Evolutionary conservation across 1,140 invertebrate species (phyloP).

Genomic region (Pissodes strobi): DNA sequence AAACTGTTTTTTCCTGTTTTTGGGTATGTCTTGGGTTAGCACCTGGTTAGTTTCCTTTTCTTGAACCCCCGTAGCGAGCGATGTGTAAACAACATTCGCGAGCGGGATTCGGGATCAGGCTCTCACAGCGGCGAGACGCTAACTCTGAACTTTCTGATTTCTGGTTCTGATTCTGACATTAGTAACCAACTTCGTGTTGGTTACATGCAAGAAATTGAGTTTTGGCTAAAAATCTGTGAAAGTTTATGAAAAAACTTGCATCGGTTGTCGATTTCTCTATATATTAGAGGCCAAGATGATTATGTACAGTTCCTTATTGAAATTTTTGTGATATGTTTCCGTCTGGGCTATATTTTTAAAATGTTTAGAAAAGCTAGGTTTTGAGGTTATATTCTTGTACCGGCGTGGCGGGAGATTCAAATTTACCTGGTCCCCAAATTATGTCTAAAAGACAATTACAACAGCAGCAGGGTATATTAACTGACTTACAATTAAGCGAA

Average conservation of each 20-base stretch:
- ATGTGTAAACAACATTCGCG: too few relatives aligned
- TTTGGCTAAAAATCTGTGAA: not conserved
- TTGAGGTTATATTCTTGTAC: constrained; percentile 1
- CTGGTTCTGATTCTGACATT: too few relatives aligned
- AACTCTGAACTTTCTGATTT: too few relatives aligned
- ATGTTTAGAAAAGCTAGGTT: not conserved
- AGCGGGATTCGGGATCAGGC: too few relatives aligned
- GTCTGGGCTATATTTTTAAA: not conserved
- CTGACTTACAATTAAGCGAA: constrained; percentile 3
- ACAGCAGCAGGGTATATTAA: not conserved
- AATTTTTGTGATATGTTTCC: not conserved
- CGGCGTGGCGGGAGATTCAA: constrained; percentile 7
- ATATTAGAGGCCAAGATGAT: not conserved
- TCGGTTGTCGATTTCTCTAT: not conserved
- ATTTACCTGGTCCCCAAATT: not conserved
- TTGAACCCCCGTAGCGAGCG: too few relatives aligned
- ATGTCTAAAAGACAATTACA: constrained; percentile 10
- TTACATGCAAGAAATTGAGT: not conserved
- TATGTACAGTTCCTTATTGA: not conserved
- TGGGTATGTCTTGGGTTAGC: too few relatives aligned
- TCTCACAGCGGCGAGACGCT: too few relatives aligned
- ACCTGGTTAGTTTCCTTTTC: too few relatives aligned
- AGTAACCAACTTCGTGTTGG: constrained; percentile 2
- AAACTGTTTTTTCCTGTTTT: too few relatives aligned
- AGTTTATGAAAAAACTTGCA: not conserved